phyloP scores from a whole-genome alignment of 53 echinoderm and acorn worm genomes.

The Zoroaster sp. region DNA sequence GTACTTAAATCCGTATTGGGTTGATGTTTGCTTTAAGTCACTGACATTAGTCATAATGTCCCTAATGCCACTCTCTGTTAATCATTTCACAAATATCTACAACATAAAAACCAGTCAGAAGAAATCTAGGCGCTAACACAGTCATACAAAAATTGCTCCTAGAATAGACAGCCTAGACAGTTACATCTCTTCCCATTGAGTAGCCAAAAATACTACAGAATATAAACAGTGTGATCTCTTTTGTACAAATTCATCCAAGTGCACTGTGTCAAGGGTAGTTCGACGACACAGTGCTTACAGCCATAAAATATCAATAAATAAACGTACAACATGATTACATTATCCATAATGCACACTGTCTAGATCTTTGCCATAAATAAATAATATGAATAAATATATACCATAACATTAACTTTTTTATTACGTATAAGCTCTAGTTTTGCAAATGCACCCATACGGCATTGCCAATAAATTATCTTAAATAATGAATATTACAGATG shows the following conservation, averaged over 20 bases:
- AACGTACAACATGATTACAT: conserved; percentile 37
- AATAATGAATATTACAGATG: conserved; percentile 21
- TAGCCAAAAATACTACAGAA: conserved; percentile 20
- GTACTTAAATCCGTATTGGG: neutral
- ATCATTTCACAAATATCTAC: conserved; percentile 28
- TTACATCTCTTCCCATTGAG: neutral
- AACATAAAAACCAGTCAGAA: conserved; percentile 48
- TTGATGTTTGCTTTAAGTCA: neutral
- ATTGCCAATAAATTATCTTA: conserved; percentile 22
- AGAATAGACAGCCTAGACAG: neutral
- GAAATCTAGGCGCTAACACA: conserved; percentile 21
- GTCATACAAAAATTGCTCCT: conserved; percentile 38
- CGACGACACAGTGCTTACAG: conserved; percentile 9
- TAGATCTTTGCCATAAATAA: conserved; percentile 39
- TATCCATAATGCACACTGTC: conserved; percentile 32
- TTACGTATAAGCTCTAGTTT: conserved; percentile 20
- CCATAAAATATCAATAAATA: conserved; percentile 41
- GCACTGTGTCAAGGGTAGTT: neutral
- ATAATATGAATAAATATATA: conserved; percentile 54
- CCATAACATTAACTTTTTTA: conserved; percentile 46
- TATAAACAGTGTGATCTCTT: conserved; percentile 8
- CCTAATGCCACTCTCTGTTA: neutral
- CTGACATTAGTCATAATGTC: neutral
- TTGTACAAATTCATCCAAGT: conserved; percentile 2
- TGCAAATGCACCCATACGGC: conserved; percentile 37